phyloP scores from a whole-genome alignment of 1,140 invertebrate species.

The Diorhabda sublineata region DNA sequence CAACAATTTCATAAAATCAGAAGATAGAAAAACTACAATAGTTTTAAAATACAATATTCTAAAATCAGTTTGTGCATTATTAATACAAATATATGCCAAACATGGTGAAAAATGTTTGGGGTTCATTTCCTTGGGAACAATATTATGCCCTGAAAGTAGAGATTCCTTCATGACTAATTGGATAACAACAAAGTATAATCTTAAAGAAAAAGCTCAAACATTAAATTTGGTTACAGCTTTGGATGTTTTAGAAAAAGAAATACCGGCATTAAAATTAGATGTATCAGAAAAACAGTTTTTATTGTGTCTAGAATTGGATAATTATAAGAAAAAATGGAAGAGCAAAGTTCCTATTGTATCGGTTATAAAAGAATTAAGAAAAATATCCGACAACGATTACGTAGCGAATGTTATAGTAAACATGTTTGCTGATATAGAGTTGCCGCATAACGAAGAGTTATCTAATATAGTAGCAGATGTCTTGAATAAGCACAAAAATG shows the following conservation, averaged over 20 bases:
- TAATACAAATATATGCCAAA: neutral
- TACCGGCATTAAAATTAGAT: slow-evolving; percentile 5
- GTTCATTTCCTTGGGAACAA: neutral
- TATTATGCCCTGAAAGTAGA: slow-evolving; percentile 7
- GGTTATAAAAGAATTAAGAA: slow-evolving; percentile 6
- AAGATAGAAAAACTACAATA: neutral
- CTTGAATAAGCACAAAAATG: slow-evolving; percentile 6
- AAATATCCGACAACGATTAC: slow-evolving; percentile 7
- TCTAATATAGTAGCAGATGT: neutral
- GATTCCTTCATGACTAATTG: neutral
- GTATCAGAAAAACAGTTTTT: slow-evolving; percentile 8
- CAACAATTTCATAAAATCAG: slow-evolving; percentile 1
- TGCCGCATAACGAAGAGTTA: slow-evolving; percentile 12
- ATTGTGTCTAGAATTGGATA: slow-evolving; percentile 16
- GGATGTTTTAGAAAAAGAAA: neutral
- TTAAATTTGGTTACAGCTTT: slow-evolving; percentile 9
- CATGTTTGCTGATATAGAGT: slow-evolving; percentile 15
- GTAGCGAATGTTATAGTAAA: slow-evolving; percentile 16
- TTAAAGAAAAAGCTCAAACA: neutral
- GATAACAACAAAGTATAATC: slow-evolving; percentile 3
- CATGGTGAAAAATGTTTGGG: slow-evolving; percentile 2
- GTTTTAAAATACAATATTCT: neutral
- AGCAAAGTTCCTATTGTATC: slow-evolving; percentile 19
- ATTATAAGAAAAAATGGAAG: slow-evolving; percentile 19
- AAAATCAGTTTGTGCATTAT: neutral